phyloP scores from a whole-genome alignment of 1,140 invertebrate species.

The Listronotus oregonensis region DNA sequence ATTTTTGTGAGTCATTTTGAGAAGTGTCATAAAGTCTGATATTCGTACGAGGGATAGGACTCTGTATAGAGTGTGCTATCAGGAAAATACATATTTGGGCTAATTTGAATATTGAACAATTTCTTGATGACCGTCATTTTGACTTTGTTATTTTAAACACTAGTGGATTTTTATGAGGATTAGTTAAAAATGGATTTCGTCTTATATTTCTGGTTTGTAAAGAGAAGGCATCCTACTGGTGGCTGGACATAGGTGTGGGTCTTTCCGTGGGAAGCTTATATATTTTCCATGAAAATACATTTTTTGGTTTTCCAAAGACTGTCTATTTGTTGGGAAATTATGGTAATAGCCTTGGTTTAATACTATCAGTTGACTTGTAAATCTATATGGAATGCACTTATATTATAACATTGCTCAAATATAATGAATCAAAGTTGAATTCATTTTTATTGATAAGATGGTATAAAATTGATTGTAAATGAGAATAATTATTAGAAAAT shows the following conservation, averaged over 20 bases:
- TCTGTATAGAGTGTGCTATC: no score
- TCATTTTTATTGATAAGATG: background rate
- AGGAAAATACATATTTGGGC: no score
- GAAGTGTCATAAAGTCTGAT: background rate
- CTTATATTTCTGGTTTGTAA: background rate
- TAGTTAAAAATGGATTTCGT: no score
- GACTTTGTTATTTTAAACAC: no score
- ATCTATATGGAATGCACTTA: slow-evolving; percentile 9
- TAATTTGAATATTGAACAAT: no score
- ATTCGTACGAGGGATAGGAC: no score
- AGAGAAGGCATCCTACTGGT: background rate
- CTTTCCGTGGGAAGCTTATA: background rate
- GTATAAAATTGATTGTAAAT: background rate
- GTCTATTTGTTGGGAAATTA: slow-evolving; percentile 31
- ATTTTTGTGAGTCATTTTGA: background rate
- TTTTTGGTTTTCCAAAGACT: slow-evolving; percentile 38
- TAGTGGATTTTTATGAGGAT: no score
- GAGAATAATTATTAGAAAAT: slow-evolving; percentile 2
- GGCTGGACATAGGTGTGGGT: slow-evolving; percentile 3
- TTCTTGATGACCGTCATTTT: no score
- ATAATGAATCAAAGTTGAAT: background rate
- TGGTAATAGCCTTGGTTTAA: slow-evolving; percentile 24
- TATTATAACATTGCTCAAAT: no score
- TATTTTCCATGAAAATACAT: slow-evolving; percentile 22
- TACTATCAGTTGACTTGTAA: slow-evolving; percentile 31